These are phyloP conservation scores for Enteromius viviparus DNA, from an alignment of 2,797 vertebrate genomes.

Conservation along the genomic window DNA sequence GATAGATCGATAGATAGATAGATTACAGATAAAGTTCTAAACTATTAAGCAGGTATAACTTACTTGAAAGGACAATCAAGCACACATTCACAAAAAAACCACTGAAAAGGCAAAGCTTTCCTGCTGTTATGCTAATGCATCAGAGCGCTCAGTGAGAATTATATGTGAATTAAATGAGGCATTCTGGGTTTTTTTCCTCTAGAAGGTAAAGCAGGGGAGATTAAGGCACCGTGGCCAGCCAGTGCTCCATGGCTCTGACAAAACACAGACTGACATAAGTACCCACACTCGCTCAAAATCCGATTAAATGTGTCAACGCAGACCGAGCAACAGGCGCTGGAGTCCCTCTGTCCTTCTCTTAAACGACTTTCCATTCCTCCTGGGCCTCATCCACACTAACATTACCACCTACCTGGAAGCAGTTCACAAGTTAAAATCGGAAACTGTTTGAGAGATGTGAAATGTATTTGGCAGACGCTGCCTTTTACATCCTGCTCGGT, in stretches of 20 bases:
- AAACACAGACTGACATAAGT: conserved; percentile 98
- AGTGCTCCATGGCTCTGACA: conserved; percentile 86
- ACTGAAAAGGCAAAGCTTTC: conserved; percentile 66
- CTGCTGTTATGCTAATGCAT: conserved; percentile 82
- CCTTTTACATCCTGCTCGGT: not conserved
- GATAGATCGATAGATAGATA: too few relatives aligned
- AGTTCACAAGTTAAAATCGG: not conserved
- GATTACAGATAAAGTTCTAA: not conserved
- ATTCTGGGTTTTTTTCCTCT: conserved; percentile 79
- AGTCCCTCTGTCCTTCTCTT: conserved; percentile 83
- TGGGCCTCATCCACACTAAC: conserved; percentile 27
- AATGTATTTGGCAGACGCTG: not conserved
- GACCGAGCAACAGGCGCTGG: conserved; percentile 85
- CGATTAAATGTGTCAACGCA: conserved; percentile 92
- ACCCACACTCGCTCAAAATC: conserved; percentile 93
- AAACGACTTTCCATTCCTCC: conserved; percentile 72
- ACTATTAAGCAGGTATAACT: conserved; percentile 7
- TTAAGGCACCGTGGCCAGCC: conserved; percentile 79
- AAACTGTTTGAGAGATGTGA: conserved; percentile 8
- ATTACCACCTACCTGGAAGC: conserved; percentile 18
- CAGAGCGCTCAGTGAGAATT: conserved; percentile 93
- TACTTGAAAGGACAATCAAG: conserved; percentile 25
- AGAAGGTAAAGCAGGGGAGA: conserved; percentile 79
- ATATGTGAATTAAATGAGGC: conserved; percentile 94
- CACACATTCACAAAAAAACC: conserved; percentile 30